Conservation (phyloP, 2,113 vertebrate species). For the Columba janthina region DNA sequence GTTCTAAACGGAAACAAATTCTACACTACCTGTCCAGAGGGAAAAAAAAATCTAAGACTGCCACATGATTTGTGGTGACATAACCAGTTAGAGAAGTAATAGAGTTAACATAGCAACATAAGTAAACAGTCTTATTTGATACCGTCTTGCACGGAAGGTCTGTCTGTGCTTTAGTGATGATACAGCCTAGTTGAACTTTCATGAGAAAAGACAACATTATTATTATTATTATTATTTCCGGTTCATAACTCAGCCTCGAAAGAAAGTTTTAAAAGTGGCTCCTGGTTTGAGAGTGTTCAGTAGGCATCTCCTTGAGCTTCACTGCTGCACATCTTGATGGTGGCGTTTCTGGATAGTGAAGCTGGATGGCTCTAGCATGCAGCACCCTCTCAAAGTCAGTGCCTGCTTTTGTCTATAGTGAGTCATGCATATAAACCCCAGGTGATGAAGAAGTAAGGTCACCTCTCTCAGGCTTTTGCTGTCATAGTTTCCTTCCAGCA, state of each 20-base stretch:
- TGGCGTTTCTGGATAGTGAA: not conserved
- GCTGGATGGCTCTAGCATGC: not conserved
- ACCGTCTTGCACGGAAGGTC: not conserved
- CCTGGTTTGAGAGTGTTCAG: not conserved
- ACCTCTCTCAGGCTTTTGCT: not conserved
- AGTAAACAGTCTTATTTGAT: not conserved
- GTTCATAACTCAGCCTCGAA: not conserved
- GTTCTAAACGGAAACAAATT: not conserved
- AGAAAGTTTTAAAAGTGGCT: not conserved
- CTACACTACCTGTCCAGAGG: not conserved
- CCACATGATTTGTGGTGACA: not conserved
- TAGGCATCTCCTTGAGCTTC: not conserved
- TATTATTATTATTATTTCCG: not conserved
- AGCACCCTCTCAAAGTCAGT: not conserved
- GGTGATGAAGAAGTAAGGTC: not conserved
- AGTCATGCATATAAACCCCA: too few relatives aligned
- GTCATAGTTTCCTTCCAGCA: not conserved
- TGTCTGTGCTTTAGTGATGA: not conserved
- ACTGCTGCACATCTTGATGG: not conserved
- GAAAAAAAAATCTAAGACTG: not conserved
- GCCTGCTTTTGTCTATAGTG: not conserved
- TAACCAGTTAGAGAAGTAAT: not conserved
- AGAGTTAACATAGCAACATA: not conserved
- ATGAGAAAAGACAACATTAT: not conserved
- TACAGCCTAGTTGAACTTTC: not conserved